phyloP scores from a whole-genome alignment of 2,888 invertebrate genomes.

The Colletes collaris region DNA sequence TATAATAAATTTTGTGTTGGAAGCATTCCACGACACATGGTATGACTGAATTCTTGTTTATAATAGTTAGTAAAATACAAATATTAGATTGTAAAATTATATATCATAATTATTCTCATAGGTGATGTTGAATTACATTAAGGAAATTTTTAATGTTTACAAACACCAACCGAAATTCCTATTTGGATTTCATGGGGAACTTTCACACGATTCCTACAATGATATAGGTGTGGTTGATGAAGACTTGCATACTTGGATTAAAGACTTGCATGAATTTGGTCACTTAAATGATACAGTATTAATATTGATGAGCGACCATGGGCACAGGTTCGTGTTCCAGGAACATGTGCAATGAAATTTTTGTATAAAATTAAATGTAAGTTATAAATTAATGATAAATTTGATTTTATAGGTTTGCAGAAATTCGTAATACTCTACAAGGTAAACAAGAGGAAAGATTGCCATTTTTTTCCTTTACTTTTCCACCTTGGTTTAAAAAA shows the following conservation, averaged over 20 bases:
- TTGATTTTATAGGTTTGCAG: slow-evolving; percentile 87
- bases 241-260: slow-evolving; percentile 88
- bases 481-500: slow-evolving; percentile 89
- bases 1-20: slow-evolving; percentile 88
- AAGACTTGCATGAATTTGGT: slow-evolving; percentile 85
- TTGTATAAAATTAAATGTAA: not conserved
- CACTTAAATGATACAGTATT: slow-evolving; percentile 91
- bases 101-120: slow-evolving; percentile 61
- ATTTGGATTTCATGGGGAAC: slow-evolving; percentile 94
- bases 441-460: slow-evolving; percentile 96
- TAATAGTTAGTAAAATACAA: not conserved
- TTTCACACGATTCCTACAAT: slow-evolving; percentile 94
- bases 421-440: slow-evolving; percentile 92
- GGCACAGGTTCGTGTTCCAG: slow-evolving; percentile 86
- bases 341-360: slow-evolving; percentile 4
- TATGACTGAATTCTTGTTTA: slow-evolving; percentile 78
- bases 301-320: slow-evolving; percentile 97
- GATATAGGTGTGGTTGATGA: slow-evolving; percentile 90
- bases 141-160: slow-evolving; percentile 86
- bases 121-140: slow-evolving; percentile 84
- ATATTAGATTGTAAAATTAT: not conserved
- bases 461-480: slow-evolving; percentile 92
- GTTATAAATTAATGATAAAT: not conserved
- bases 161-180: slow-evolving; percentile 89
- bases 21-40: slow-evolving; percentile 89